Evolutionary conservation across 2,888 invertebrate species (phyloP), one percentile per base, ranked within the genome.

Genomic region (Synanthedon andrenaeformis): DNA sequence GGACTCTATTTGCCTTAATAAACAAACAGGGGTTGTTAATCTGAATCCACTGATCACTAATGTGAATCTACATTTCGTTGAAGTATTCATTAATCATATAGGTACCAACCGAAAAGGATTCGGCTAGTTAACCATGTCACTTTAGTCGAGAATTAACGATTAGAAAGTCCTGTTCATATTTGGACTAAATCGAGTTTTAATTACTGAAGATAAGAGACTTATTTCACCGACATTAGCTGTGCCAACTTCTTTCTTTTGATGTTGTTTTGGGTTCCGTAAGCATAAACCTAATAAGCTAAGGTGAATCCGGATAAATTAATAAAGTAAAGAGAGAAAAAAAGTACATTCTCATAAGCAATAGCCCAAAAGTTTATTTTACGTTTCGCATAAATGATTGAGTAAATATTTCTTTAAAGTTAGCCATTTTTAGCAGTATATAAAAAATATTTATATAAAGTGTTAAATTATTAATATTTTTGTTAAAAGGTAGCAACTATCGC

Each of bases 121-220:
- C 79, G 70, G 72, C 73, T 64, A 73, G 74, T 77, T 79, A 72
- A 66, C 12, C 12, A 49, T 49, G 45, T 45, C 45, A 45, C 14
- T 45, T 45, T 55, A 56, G 62, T 63, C 62, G 58, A 65, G 66
- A 65, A 66, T 66, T 66, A 63, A 60, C 58, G 57, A 64, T 56
- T 79, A 79, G 84, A 85, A 82, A 85, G 84, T 13, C 68, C 61
- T 59, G 61, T 62, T 59, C 70, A 35, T 35, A 35, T 35, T 23
- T 45, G 71, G 65, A 65, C 78, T 64, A 82, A 87, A 87, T 87
- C 86, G 83, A 82, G 76, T 86, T 87, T 87, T 87, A 87, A 87
- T 87, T 86, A 86, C 77, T 82, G 65, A 45, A 76, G 80, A 84
- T 84, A 86, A 86, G 82, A 72, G 76, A 62, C 81, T 79, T 80